Percentiles rank a stretch among this genome's conserved stretches.
These are phyloP conservation scores for Eilema depressum DNA, from an alignment of 2,888 invertebrate genomes.

Conservation along the genomic window DNA sequence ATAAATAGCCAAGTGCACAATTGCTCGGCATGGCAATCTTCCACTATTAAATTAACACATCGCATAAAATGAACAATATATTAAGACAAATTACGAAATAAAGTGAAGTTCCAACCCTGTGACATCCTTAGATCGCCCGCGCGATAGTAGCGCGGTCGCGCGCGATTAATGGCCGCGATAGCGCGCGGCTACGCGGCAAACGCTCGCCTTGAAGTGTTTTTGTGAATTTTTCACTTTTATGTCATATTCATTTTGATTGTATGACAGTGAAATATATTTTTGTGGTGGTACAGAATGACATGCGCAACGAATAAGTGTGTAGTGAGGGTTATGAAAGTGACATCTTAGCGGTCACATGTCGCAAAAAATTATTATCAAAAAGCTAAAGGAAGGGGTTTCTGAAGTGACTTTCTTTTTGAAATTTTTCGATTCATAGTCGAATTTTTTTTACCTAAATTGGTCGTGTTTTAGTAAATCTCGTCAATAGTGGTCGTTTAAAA, in stretches of 20 bases:
- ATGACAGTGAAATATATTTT: constrained; percentile 32
- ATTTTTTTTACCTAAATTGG: too few relatives aligned
- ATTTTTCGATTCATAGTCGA: too few relatives aligned
- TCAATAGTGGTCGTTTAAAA: too few relatives aligned
- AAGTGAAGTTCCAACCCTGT: constrained; percentile 8
- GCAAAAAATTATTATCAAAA: not conserved
- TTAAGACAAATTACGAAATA: not conserved
- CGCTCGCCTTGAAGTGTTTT: constrained; percentile 51
- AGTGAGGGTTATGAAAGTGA: constrained; percentile 15
- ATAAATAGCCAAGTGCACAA: too few relatives aligned
- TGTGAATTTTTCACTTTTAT: constrained; percentile 51
- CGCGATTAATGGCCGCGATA: constrained; percentile 77
- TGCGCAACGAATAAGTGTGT: constrained; percentile 10
- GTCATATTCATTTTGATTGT: constrained; percentile 50
- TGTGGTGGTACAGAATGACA: constrained; percentile 30
- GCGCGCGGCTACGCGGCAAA: constrained; percentile 53
- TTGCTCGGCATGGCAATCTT: too few relatives aligned
- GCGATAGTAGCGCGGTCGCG: constrained; percentile 62
- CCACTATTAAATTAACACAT: too few relatives aligned
- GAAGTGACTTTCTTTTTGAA: too few relatives aligned
- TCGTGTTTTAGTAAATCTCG: too few relatives aligned
- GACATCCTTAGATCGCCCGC: constrained; percentile 67
- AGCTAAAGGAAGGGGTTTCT: too few relatives aligned
- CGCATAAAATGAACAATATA: not conserved
- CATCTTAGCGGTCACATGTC: not conserved